Conservation (phyloP, 2,888 invertebrate species). For the Ichneumoninae sp. region DNA sequence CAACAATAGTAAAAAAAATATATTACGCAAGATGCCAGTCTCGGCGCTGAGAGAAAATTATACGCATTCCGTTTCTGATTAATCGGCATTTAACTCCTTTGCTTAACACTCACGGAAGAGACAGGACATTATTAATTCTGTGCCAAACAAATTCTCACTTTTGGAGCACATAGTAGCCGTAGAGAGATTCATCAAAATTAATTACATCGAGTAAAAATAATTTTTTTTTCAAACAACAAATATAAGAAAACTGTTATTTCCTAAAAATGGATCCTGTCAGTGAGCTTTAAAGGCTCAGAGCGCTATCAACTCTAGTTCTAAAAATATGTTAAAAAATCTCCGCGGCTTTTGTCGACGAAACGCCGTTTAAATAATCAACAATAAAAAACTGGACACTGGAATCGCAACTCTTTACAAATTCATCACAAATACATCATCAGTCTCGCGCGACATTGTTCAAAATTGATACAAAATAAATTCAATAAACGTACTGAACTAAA, state of each 20-base stretch:
- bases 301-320: no score
- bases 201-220: neutral
- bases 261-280: neutral
- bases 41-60: neutral
- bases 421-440: neutral
- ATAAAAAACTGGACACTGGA: neutral
- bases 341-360: neutral
- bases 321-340: neutral
- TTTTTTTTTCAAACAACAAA: neutral
- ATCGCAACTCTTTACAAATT: neutral
- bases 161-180: neutral
- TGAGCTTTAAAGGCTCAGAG: neutral
- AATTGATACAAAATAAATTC: neutral
- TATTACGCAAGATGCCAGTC: constrained; percentile 3
- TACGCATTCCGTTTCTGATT: neutral
- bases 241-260: neutral
- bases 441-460: neutral
- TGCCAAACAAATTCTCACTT: neutral
- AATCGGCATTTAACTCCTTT: neutral
- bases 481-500: neutral
- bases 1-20: neutral
- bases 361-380: neutral
- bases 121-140: neutral
- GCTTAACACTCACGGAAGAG: neutral
- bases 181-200: neutral